A percentile compares a stretch with the other conserved stretches of the same genome.
These are phyloP conservation scores for Drosophila chauvacae DNA, from an alignment of 1,140 invertebrate species.

Conservation along the genomic window DNA sequence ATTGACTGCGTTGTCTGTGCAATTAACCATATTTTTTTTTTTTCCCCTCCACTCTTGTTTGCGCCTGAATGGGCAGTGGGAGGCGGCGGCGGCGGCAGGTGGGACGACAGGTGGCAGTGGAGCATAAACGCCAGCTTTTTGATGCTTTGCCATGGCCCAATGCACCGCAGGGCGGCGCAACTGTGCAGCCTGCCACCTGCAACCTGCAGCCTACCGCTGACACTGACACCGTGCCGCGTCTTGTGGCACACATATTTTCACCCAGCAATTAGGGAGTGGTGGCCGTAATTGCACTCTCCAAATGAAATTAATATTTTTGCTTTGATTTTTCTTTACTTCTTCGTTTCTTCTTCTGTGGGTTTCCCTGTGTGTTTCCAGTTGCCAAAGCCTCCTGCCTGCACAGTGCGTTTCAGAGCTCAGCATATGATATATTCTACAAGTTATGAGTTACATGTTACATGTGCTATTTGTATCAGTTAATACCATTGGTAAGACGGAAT, in stretches of 20 bases:
- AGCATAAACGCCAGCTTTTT: conserved; percentile 43
- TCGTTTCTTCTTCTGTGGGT: background rate
- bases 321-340: conserved; percentile 8
- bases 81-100: conserved; percentile 24
- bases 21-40: conserved; percentile 55
- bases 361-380: conserved; percentile 27
- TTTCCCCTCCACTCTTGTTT: conserved; percentile 33
- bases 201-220: conserved; percentile 12
- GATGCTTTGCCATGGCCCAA: conserved; percentile 37
- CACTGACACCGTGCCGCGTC: conserved; percentile 23
- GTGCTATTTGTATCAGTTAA: background rate
- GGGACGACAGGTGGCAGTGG: conserved; percentile 25
- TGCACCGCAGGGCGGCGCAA: conserved; percentile 49
- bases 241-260: conserved; percentile 71
- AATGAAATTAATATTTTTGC: conserved; percentile 17
- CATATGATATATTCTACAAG: background rate
- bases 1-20: conserved; percentile 71
- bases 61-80: conserved; percentile 45
- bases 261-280: conserved; percentile 56
- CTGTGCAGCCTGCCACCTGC: conserved; percentile 1
- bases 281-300: conserved; percentile 18
- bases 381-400: background rate
- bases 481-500: conserved; percentile 7
- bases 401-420: conserved; percentile 21
- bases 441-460: too few species aligned